Evolutionary conservation across 2,113 vertebrate genomes (phyloP).

Genomic region (Notothenia coriiceps): DNA sequence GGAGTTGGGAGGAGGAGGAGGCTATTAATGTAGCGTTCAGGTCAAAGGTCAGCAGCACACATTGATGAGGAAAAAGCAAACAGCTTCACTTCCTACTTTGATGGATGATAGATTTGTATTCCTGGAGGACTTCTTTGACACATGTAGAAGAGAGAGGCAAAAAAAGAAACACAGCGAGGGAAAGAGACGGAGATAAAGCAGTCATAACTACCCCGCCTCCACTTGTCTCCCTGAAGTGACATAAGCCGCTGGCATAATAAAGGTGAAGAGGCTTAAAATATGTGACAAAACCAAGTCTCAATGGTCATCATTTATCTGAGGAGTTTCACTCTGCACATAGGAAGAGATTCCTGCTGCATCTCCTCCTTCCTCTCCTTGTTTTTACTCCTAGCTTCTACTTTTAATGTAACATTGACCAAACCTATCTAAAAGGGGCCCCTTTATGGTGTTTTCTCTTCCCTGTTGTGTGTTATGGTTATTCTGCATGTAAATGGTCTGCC

Average conservation of each 20-base stretch:
- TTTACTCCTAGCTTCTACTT: too few species aligned
- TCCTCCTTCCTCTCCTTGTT: too few species aligned
- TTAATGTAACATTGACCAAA: too few species aligned
- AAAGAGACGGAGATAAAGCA: neutral
- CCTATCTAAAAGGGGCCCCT: too few species aligned
- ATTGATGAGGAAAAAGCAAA: constrained; percentile 29
- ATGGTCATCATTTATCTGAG: neutral
- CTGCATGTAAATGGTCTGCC: too few species aligned
- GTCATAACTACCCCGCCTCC: constrained; percentile 21
- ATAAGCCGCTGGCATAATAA: constrained; percentile 36
- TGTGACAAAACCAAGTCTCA: constrained; percentile 25
- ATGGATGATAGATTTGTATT: constrained; percentile 29
- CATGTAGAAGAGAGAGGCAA: neutral
- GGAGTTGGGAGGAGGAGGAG: constrained; percentile 33
- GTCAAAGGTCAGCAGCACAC: constrained; percentile 29
- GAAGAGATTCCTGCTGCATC: too few species aligned
- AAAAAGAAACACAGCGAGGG: constrained; percentile 1
- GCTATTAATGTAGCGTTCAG: constrained; percentile 51
- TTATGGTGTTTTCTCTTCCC: too few species aligned
- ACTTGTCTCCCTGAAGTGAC: constrained; percentile 23
- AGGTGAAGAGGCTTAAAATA: constrained; percentile 33
- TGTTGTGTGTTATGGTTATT: too few species aligned
- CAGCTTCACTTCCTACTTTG: constrained; percentile 9
- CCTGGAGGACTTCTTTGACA: neutral
- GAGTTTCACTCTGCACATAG: too few species aligned